Evolutionary conservation across 2,888 invertebrate genomes (phyloP), one percentile per base, ranked within the genome.

Genomic region (Meiosimyza decipiens): DNA sequence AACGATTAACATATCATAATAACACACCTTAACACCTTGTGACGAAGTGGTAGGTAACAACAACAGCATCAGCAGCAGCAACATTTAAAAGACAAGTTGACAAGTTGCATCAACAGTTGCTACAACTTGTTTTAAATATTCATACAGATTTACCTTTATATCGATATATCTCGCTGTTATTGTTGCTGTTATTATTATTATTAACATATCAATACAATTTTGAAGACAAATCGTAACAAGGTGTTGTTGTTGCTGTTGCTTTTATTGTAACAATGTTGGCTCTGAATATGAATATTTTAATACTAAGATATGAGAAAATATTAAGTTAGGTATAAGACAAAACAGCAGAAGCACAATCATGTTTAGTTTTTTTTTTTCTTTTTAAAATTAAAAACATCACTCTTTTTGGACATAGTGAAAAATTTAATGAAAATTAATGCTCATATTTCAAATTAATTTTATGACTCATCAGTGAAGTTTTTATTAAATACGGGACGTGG

Each of bases 1-100:
- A 57, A 57, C 22, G 57, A 57, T 57, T 57, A 57, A 57, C 57
- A 57, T 22, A 57, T 57, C 57, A 57, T 28, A 57, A 13, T 57
- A 13, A 13, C 15, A 57, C 57, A 57, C 15, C 57, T 57, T 57
- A 57, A 57, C 57, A 57, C 28, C 57, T 57, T 57, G 28, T 28
- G 22, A 57, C 57, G 28, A 57, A 57, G 11, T 6, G 57, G 40
- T 9, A 40, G 40, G 12, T 6, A 57, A 57, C 57, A 57, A 28
- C 15, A 28, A 28, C 57, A 55, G 6, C 40, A 9, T 3, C 55
- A 18, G 22, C 16, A 55, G 13, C 54, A 55, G 22, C 55, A 55
- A 9, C 54, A 55, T 3, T 18, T 22, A 18, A 18, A 5, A 55
- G 13, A 55, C 18, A 7, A 22, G 13, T 6, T 22, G 28, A 18